A percentile compares a stretch with the other conserved stretches of the same genome.
These are phyloP conservation scores for Lordiphosa collinella DNA, from an alignment of 1,140 invertebrate species.

Conservation along the genomic window DNA sequence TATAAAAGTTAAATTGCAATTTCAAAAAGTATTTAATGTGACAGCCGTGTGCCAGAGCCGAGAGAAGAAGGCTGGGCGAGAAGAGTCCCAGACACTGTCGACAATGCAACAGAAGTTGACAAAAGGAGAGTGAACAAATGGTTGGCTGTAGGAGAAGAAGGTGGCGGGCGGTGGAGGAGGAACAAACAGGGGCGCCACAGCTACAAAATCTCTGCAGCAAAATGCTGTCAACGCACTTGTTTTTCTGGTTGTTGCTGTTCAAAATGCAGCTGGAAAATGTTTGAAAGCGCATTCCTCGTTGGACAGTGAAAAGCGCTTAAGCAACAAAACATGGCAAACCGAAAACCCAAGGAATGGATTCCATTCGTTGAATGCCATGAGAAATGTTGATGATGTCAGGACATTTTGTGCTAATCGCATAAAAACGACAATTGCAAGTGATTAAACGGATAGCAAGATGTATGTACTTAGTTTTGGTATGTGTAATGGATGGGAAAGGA, in stretches of 20 bases:
- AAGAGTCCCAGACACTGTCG: constrained; percentile 6
- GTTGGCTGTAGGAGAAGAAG: not conserved
- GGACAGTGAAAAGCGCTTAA: constrained; percentile 42
- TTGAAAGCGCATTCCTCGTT: not conserved
- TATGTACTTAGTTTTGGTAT: too few species aligned
- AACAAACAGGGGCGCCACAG: not conserved
- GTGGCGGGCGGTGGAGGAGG: too few species aligned
- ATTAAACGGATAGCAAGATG: constrained; percentile 10
- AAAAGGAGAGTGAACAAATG: constrained; percentile 7
- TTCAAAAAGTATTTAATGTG: constrained; percentile 69
- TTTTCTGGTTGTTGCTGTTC: not conserved
- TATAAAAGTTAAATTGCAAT: constrained; percentile 70
- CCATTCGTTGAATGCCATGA: constrained; percentile 20
- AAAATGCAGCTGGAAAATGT: constrained; percentile 6
- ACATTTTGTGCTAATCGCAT: constrained; percentile 28
- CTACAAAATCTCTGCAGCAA: constrained; percentile 5
- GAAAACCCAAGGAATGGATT: constrained; percentile 7
- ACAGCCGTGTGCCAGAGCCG: constrained; percentile 34
- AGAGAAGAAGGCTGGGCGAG: not conserved
- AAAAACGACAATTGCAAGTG: constrained; percentile 24
- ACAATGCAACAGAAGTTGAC: constrained; percentile 20
- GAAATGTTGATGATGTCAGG: not conserved
- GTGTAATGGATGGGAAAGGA: too few species aligned
- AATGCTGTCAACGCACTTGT: constrained; percentile 11
- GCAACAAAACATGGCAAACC: constrained; percentile 29